Evolutionary conservation across 2,797 vertebrate species (phyloP).

Genomic region (Notolabrus celidotus): DNA sequence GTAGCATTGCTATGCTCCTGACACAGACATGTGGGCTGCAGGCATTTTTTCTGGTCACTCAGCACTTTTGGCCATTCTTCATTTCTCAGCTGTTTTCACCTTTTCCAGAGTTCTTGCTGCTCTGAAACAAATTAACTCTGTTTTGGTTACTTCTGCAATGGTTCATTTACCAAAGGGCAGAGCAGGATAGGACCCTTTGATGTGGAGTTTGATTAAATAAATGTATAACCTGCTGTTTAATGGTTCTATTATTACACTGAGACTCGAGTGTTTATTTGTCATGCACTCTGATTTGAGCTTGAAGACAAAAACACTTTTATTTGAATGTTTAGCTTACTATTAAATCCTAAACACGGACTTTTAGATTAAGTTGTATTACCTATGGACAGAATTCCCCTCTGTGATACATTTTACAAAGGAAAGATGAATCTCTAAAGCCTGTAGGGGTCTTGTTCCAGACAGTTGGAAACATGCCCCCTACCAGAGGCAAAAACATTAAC

Average conservation of each 20-base stretch:
- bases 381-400: slow-evolving; percentile 1
- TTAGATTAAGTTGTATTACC: not conserved
- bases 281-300: slow-evolving; percentile 33
- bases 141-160: slow-evolving; percentile 52
- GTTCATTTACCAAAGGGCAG: slow-evolving; percentile 70
- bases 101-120: slow-evolving; percentile 61
- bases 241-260: slow-evolving; percentile 57
- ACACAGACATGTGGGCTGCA: slow-evolving; percentile 71
- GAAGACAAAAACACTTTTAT: slow-evolving; percentile 27
- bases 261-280: slow-evolving; percentile 30
- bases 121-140: slow-evolving; percentile 69
- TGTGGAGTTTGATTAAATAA: slow-evolving; percentile 61
- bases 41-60: slow-evolving; percentile 73
- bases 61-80: slow-evolving; percentile 75
- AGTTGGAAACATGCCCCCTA: slow-evolving; percentile 21
- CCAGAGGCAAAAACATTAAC: slow-evolving; percentile 31
- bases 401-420: slow-evolving; percentile 7
- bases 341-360: not conserved
- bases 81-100: slow-evolving; percentile 71
- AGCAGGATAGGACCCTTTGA: slow-evolving; percentile 45
- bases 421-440: not conserved
- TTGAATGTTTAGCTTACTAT: not conserved
- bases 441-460: slow-evolving; percentile 13
- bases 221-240: slow-evolving; percentile 59
- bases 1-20: slow-evolving; percentile 66